Evolutionary conservation across 2,797 vertebrate species (phyloP), one percentile per base, ranked within the genome.

Genomic region (Tenualosa ilisha): DNA sequence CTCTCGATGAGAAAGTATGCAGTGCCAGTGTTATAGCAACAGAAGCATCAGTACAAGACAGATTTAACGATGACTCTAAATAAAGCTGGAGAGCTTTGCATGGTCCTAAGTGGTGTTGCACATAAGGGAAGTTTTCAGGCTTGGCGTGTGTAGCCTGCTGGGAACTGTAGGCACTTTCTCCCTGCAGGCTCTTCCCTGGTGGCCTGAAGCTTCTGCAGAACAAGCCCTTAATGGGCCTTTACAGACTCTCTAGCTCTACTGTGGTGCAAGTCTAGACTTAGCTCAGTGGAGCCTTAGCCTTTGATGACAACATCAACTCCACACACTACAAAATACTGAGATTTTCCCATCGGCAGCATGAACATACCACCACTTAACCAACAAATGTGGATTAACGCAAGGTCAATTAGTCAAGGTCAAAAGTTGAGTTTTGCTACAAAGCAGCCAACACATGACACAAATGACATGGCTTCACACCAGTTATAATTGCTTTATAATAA

Each of bases 31-130:
- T 72, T 24, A 15, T 31, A 17, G 31, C 12, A 37, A 31, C 65
- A 68, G 65, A 15, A 15, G 31, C 15, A 37, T 26, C 68, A 72
- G 37, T 13, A 17, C 68, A 72, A 43, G 82, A 82, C 46, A 90
- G 88, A 56, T 51, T 9, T 51, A 9, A 9, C 4, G 3, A 20
- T 56, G 20, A 56, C 22, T 81, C 84, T 84, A 85, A 43, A 61
- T 2, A 26, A 54, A 59, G 31, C 31, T 6, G 17, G 68, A 65
- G n/a, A 31, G 50, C 50, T 51, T 22, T 0, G 54, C 4, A 1
- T 22, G 20, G 20, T 56, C 54, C 7, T 56, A 20, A 56, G 17
- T 22, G 17, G 54, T 20, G 54, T 56, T 56, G 54, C 13, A 6
- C 24, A 65, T 65, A 0, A 65, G 63, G n/a, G 63, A 65, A 31